Evolutionary conservation across 2,888 invertebrate species (phyloP).

Genomic region (Lomographa bimaculata): DNA sequence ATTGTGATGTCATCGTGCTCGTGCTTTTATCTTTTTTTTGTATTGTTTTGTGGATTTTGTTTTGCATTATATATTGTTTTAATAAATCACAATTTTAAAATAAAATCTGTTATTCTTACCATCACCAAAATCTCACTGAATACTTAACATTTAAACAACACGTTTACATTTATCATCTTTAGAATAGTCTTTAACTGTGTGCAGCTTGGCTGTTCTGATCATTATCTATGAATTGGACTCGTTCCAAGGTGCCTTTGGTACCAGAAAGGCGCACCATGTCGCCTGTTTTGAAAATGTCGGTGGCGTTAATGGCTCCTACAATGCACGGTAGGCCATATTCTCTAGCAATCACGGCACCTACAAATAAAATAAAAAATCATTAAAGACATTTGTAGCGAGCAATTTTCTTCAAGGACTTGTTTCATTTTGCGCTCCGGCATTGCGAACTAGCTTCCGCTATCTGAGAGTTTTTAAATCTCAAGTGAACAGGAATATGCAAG

Average conservation of each 20-base stretch:
- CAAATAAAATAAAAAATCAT: no score
- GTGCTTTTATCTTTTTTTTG: conserved; percentile 25
- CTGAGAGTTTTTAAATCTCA: no score
- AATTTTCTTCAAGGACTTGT: no score
- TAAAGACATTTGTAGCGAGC: no score
- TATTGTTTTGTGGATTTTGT: conserved; percentile 22
- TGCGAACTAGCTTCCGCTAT: no score
- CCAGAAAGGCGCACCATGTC: conserved; percentile 82
- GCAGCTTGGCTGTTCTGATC: conserved; percentile 21
- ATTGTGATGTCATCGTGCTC: conserved; percentile 19
- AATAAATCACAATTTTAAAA: conserved; percentile 15
- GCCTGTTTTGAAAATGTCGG: conserved; percentile 87
- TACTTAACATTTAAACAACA: conserved; percentile 20
- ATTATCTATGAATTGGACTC: conserved; percentile 46
- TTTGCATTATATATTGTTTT: no score
- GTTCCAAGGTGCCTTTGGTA: conserved; percentile 67
- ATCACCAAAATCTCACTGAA: conserved; percentile 10
- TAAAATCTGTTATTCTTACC: conserved; percentile 16
- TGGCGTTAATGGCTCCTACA: conserved; percentile 88
- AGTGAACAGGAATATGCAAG: no score
- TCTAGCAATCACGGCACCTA: conserved; percentile 92
- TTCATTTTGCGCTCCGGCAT: no score
- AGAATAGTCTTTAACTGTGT: no score
- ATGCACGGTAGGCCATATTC: conserved; percentile 93
- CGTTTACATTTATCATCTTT: no score